Base-by-base conservation (phyloP, 2,113 vertebrate genomes). In the Xenopus borealis region DNA sequence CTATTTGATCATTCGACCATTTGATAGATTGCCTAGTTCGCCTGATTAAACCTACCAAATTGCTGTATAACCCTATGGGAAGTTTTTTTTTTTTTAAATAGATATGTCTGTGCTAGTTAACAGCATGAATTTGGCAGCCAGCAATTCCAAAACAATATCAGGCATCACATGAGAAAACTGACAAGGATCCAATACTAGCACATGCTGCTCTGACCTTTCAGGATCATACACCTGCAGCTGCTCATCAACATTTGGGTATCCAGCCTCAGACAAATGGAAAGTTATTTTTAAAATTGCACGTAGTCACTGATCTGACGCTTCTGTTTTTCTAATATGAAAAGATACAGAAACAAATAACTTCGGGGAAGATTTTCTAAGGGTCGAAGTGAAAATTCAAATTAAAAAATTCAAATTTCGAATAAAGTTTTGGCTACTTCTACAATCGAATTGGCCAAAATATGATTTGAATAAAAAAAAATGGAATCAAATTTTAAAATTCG, bases 141-240 rank as follows among this genome's bases (percentile, higher is more conserved):
- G 79, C 83, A 75, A 79, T 45, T 80, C 82, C 84, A 71, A 82
- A 64, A 78, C 86, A 84, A 72, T 80, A 81, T 80, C 61, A 82
- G 86, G 81, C 67, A 82, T 82, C 78, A 79, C 78, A 82, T 85
- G 84, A 72, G 10, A 72, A 75, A 79, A 79, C 72, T 79, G 59
- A 65, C 85, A 82, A 87, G 89, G 90, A 91, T 72, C 78, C 80
- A 84, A 90, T 84, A 84, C 84, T 80, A 77, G 55, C 61, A 85
- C 71, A 62, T 79, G 78, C 12, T 67, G 33, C 80, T 72, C 44
- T 71, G 89, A 86, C 89, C 91, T 91, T 92, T 90, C 61, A 74
- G 84, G 78, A 78, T 78, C 74, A 82, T 75, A 81, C 86, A 91
- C 81, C 87, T 91, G 89, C 72, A 83, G 84, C 82, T 85, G 78